Base-by-base conservation (phyloP, 2,113 vertebrate genomes). In the Lampris incognitus region DNA sequence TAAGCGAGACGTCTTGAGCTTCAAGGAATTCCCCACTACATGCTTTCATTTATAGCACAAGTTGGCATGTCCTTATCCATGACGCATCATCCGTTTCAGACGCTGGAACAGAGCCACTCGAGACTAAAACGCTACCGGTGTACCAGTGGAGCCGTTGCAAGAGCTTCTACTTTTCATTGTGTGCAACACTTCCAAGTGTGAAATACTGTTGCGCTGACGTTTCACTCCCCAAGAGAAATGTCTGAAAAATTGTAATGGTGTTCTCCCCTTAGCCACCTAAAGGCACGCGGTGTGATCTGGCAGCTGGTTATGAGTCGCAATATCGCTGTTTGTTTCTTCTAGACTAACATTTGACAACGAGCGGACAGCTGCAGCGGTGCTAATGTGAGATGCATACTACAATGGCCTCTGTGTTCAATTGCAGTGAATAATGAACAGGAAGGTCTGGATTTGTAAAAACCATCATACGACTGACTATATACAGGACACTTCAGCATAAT, bases 71-170 rank as follows among this genome's bases (percentile, higher is more conserved):
- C 78, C 82, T 72, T 69, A 77, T 88, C 81, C 59, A 41, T 70
- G 68, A 81, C 86, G 82, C 73, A 0, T 65, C 10, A 84, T 86
- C 41, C 67, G 87, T 78, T 74, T 83, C 75, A 66, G 78, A 82
- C 82, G 84, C 4, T 59, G 44, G 66, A 79, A 62, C 64, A 69
- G 72, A 69, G 50, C 44, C 44, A 46, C 44, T 46, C 44, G 7
- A 7, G 44, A 2, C 7, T 7, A 46, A 46, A 69, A 48, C 38
- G 36, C 39, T 77, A 61, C 41, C 67, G 41, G 81, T 41, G 44
- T 71, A 52, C 69, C 70, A 72, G 69, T 41, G 42, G 66, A 72
- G 74, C 59, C 58, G n/a, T 82, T 74, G 1, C 11, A 75, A 42
- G 67, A 70, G 61, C 46, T 56, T 59, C 42, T 39, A 51, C 44